These are phyloP conservation scores for Gari tellinella DNA, from an alignment of 2,888 invertebrate species.

Conservation along the genomic window DNA sequence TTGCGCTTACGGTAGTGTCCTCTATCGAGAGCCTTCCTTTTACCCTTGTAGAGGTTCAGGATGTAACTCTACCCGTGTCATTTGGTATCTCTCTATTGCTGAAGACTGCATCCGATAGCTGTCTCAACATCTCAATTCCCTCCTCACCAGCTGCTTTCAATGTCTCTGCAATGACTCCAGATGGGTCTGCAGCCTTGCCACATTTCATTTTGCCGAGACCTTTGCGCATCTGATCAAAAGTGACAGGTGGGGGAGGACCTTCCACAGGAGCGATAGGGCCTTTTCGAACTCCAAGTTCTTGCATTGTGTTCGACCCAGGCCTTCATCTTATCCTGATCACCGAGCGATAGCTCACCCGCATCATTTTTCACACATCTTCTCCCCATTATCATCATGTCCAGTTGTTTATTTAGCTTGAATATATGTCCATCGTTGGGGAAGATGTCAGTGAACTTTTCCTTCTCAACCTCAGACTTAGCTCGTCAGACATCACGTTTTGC, in stretches of 20 bases:
- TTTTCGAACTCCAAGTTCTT: background rate
- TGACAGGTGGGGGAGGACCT: conserved; percentile 8
- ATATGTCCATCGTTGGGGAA: conserved; percentile 8
- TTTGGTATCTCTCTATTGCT: conserved; percentile 14
- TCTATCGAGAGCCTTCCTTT: conserved; percentile 6
- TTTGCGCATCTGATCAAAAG: background rate
- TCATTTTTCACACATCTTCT: background rate
- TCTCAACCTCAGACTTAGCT: conserved; percentile 19
- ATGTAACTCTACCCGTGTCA: conserved; percentile 25
- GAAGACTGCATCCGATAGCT: conserved; percentile 1
- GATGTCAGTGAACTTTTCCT: conserved; percentile 9
- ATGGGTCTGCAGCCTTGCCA: conserved; percentile 8
- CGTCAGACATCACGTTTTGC: conserved; percentile 11
- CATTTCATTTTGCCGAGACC: conserved; percentile 4
- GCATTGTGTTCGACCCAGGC: conserved; percentile 13
- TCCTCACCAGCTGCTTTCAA: conserved; percentile 13
- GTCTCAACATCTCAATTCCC: background rate
- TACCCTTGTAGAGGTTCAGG: conserved; percentile 24
- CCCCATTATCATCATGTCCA: no score
- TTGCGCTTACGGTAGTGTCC: conserved; percentile 8
- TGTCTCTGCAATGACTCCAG: conserved; percentile 11
- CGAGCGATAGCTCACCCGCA: background rate
- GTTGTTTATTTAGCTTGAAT: no score
- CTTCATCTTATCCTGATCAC: no score
- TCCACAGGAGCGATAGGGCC: background rate